These are phyloP conservation scores for Cheilosia soror DNA, from an alignment of 2,888 invertebrate species.

Conservation along the genomic window DNA sequence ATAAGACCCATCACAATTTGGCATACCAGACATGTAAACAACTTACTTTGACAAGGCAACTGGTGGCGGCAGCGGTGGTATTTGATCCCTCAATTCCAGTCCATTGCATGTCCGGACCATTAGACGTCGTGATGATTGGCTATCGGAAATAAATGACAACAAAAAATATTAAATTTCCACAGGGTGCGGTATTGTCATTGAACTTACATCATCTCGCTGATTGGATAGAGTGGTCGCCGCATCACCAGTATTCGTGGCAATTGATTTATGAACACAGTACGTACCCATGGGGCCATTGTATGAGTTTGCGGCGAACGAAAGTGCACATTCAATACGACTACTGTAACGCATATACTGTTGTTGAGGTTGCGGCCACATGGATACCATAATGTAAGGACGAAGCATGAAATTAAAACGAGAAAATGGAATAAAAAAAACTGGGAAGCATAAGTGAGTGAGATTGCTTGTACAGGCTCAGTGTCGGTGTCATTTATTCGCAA, in stretches of 20 bases:
- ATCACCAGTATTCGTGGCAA: slow-evolving; percentile 96
- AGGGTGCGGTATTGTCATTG: slow-evolving; percentile 8
- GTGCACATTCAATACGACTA: slow-evolving; percentile 98
- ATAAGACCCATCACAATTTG: slow-evolving; percentile 66
- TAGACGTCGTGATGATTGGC: slow-evolving; percentile 86
- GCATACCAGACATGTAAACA: slow-evolving; percentile 8
- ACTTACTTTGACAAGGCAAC: slow-evolving; percentile 84
- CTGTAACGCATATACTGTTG: slow-evolving; percentile 94
- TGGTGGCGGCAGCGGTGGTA: slow-evolving; percentile 85
- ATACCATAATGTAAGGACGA: slow-evolving; percentile 35
- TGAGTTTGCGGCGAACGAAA: slow-evolving; percentile 99
- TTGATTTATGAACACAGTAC: slow-evolving; percentile 97
- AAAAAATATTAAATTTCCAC: slow-evolving; percentile 32
- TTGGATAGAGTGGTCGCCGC: slow-evolving; percentile 90
- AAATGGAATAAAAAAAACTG: slow-evolving; percentile 46
- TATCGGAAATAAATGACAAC: slow-evolving; percentile 57
- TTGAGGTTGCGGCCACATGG: slow-evolving; percentile 72
- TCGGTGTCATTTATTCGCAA: slow-evolving; percentile 48
- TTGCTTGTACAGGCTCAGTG: slow-evolving; percentile 23
- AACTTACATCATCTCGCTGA: slow-evolving; percentile 84
- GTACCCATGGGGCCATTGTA: slow-evolving; percentile 99
- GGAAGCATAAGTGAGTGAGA: slow-evolving; percentile 15
- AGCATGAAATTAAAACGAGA: slow-evolving; percentile 36
- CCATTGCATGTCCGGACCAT: slow-evolving; percentile 92
- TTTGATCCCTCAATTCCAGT: slow-evolving; percentile 88